Conservation (phyloP, 2,113 vertebrate species). For the Lepus europaeus region DNA sequence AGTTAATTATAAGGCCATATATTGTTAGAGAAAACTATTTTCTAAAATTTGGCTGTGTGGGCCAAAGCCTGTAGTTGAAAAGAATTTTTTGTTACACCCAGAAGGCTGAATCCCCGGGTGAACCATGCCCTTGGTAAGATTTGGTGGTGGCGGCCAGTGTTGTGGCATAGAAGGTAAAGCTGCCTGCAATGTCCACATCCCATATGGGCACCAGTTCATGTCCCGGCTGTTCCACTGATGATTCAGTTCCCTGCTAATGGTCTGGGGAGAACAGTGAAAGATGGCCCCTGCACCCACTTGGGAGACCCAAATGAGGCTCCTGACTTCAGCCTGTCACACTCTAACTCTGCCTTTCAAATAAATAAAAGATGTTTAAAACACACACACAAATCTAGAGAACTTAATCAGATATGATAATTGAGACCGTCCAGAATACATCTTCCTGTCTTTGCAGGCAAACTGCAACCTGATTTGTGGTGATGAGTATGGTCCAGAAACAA, state of each 20-base stretch:
- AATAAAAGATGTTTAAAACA: too few species aligned
- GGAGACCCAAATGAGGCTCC: too few species aligned
- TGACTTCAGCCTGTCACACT: too few species aligned
- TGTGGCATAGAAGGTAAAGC: too few species aligned
- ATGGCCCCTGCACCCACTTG: too few species aligned
- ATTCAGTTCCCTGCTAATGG: too few species aligned
- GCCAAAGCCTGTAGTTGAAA: not conserved
- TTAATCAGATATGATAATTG: not conserved
- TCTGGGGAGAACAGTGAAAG: too few species aligned
- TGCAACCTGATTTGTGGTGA: slow-evolving; percentile 94
- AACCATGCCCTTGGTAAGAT: not conserved
- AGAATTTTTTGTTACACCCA: not conserved
- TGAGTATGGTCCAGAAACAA: slow-evolving; percentile 94
- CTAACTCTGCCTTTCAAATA: too few species aligned
- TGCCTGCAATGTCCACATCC: too few species aligned
- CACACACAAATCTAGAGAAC: not conserved
- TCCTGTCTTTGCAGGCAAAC: slow-evolving; percentile 89
- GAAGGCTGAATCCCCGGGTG: not conserved
- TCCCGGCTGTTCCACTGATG: too few species aligned
- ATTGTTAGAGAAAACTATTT: not conserved
- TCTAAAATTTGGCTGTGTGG: not conserved
- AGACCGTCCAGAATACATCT: not conserved
- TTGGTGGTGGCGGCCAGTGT: too few species aligned
- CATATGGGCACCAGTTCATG: too few species aligned
- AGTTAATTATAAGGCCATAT: not conserved